Conservation (phyloP, 1,140 invertebrate species). For the Caenorhabditis latens region DNA sequence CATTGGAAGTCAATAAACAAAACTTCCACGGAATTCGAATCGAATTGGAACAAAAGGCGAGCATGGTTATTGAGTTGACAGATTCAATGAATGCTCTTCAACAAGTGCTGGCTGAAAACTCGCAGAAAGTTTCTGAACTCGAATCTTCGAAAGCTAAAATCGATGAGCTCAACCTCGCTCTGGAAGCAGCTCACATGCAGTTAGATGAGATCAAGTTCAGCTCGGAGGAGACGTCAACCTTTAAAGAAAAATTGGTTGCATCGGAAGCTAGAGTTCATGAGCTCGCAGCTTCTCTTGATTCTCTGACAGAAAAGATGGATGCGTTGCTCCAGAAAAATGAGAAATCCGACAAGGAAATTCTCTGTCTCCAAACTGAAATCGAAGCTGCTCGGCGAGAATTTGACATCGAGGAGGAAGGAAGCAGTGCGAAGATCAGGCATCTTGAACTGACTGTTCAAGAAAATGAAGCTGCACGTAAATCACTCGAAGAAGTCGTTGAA, state of each 20-base stretch:
- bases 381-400: background rate
- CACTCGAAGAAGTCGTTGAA: too few relatives aligned
- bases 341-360: background rate
- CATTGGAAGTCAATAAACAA: background rate
- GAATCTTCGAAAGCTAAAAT: background rate
- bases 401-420: too few relatives aligned
- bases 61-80: background rate
- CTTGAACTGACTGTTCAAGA: too few relatives aligned
- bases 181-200: background rate
- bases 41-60: background rate
- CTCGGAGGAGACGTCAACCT: too few relatives aligned
- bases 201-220: background rate
- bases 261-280: background rate
- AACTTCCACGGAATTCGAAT: too few relatives aligned
- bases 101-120: too few relatives aligned
- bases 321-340: background rate
- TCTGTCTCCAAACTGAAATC: background rate
- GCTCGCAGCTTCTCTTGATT: background rate
- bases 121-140: background rate
- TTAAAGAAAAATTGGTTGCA: background rate
- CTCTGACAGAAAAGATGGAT: background rate
- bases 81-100: background rate
- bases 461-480: too few relatives aligned
- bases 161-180: background rate
- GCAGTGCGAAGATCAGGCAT: too few relatives aligned